Conservation (phyloP, 2,113 vertebrate species). For the Serilophus lunatus region DNA sequence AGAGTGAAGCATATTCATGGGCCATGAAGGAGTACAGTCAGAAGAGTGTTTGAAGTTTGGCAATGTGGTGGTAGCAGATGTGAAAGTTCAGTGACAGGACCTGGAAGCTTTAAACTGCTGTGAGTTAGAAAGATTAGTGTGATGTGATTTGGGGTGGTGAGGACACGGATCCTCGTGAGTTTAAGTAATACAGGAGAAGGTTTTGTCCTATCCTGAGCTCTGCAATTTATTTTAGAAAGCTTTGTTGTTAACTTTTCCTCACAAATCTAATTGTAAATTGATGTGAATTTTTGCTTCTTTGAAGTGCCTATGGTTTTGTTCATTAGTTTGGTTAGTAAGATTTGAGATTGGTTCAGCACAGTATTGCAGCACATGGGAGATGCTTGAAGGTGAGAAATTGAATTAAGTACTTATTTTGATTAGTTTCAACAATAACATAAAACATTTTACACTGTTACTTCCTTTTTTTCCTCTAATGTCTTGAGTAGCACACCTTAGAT, state of each 20-base stretch:
- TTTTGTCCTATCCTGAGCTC: neutral
- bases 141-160: neutral
- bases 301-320: neutral
- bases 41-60: neutral
- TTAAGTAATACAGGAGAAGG: fast-evolving
- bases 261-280: neutral
- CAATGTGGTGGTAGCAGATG: neutral
- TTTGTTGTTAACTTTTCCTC: neutral
- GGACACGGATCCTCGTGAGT: neutral
- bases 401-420: neutral
- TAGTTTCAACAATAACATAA: neutral
- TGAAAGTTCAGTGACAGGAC: neutral
- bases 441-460: neutral
- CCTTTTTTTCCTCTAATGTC: neutral
- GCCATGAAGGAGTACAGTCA: neutral
- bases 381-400: neutral
- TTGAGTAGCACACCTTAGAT: neutral
- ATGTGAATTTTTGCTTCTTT: neutral
- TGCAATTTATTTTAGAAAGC: neutral
- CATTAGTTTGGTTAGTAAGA: neutral
- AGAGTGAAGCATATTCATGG: neutral
- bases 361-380: neutral
- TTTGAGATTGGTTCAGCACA: neutral
- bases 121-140: neutral
- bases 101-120: neutral